These are phyloP conservation scores for Ceyx margarethae DNA, from an alignment of 2,113 vertebrate genomes.

Conservation along the genomic window DNA sequence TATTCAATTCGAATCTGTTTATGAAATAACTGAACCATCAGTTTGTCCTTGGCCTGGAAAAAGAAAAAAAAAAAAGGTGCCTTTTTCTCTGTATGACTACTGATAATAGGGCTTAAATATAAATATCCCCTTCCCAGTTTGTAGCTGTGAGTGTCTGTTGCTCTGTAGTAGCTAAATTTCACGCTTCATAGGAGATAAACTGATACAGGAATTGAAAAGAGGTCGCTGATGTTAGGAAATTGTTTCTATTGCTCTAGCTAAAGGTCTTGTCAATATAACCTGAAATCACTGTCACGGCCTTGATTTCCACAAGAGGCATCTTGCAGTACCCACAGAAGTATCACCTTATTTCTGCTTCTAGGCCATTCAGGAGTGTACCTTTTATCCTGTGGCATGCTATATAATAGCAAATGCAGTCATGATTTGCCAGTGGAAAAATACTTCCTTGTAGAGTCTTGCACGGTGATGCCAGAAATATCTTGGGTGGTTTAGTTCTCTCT, in stretches of 20 bases:
- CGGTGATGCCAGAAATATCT: fast-evolving
- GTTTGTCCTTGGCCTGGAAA: not conserved
- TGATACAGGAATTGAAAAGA: not conserved
- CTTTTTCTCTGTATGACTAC: not conserved
- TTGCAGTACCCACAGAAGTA: not conserved
- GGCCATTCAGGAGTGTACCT: not conserved
- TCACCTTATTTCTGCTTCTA: not conserved
- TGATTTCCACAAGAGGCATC: not conserved
- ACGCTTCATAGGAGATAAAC: not conserved
- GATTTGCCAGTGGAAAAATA: not conserved
- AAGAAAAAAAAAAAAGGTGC: not conserved
- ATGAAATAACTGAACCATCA: not conserved
- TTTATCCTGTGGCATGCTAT: not conserved
- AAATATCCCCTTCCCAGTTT: fast-evolving
- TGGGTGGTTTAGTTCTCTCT: not conserved
- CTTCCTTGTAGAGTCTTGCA: not conserved
- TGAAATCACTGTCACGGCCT: not conserved
- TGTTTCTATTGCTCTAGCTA: not conserved
- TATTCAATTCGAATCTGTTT: not conserved
- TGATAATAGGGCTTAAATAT: not conserved
- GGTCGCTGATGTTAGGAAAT: not conserved
- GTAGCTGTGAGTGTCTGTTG: not conserved
- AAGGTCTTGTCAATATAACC: not conserved
- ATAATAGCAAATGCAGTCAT: not conserved
- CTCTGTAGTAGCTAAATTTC: not conserved